phyloP scores from a whole-genome alignment of 1,140 invertebrate genomes.

The Matsumurasca onukii region DNA sequence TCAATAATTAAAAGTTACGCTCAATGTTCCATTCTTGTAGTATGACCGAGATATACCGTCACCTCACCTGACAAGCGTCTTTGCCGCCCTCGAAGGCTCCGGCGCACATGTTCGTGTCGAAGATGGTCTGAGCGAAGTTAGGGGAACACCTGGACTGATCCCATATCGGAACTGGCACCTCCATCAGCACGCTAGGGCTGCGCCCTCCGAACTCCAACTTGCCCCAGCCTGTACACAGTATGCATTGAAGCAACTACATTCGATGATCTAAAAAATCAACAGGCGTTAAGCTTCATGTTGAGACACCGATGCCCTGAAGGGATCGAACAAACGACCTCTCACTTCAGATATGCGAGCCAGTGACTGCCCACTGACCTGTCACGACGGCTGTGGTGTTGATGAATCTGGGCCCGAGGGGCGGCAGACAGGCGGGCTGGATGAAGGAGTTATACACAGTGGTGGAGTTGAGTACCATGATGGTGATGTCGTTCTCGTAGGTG shows the following conservation, averaged over 20 bases:
- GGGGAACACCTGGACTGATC: constrained; percentile 63
- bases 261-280: neutral
- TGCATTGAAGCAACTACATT: neutral
- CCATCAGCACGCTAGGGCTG: constrained; percentile 66
- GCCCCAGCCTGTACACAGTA: constrained; percentile 74
- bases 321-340: too few species aligned
- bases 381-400: constrained; percentile 37
- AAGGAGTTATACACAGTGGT: constrained; percentile 57
- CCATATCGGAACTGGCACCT: constrained; percentile 81
- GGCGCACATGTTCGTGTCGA: constrained; percentile 69
- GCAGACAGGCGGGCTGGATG: constrained; percentile 71
- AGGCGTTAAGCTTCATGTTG: too few species aligned
- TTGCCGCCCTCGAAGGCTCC: constrained; percentile 67
- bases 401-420: constrained; percentile 50
- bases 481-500: constrained; percentile 80
- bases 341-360: neutral
- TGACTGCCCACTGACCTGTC: constrained; percentile 33
- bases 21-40: too few species aligned
- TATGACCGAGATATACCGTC: too few species aligned
- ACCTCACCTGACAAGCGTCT: constrained; percentile 78
- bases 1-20: too few species aligned
- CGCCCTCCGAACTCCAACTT: constrained; percentile 62
- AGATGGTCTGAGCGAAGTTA: constrained; percentile 61
- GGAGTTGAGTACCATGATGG: constrained; percentile 67
- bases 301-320: too few species aligned